Percentiles rank a stretch among this genome's conserved stretches.
Conservation (phyloP, 2,113 vertebrate species). For the Lichenostomus cassidix region DNA sequence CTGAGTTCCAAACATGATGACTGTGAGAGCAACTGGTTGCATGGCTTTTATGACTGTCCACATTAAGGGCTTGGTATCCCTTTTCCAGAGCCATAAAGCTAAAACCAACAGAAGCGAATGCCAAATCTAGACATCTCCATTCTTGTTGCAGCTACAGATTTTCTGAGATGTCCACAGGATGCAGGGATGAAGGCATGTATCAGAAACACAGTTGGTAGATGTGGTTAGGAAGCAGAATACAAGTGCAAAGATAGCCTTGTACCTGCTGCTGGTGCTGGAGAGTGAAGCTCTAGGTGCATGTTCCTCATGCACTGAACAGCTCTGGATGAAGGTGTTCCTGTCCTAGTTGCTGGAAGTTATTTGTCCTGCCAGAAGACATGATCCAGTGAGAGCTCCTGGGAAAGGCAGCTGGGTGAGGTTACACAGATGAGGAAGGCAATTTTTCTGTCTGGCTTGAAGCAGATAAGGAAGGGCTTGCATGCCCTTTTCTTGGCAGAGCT, state of each 20-base stretch:
- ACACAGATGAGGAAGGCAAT: neutral
- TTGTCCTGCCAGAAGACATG: neutral
- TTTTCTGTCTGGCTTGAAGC: constrained; percentile 7
- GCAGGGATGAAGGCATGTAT: neutral
- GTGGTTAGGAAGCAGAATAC: neutral
- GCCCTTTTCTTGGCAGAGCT: constrained; percentile 16
- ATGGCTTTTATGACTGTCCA: neutral
- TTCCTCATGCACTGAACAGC: neutral
- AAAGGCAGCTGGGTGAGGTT: neutral
- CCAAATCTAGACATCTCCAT: neutral
- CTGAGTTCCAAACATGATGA: neutral
- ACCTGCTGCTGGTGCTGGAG: neutral
- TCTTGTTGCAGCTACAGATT: neutral
- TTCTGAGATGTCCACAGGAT: neutral
- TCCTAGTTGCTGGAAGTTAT: neutral
- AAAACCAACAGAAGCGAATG: neutral
- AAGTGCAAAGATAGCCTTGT: neutral
- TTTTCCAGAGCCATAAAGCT: neutral
- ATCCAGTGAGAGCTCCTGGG: neutral
- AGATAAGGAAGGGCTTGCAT: neutral
- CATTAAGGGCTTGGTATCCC: neutral
- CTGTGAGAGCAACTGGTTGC: neutral
- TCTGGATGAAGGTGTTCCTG: neutral
- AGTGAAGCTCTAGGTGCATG: neutral
- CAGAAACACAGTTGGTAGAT: neutral